Evolutionary conservation across 2,888 invertebrate species (phyloP), one percentile per base, ranked within the genome.

Genomic region (Helleia helle): DNA sequence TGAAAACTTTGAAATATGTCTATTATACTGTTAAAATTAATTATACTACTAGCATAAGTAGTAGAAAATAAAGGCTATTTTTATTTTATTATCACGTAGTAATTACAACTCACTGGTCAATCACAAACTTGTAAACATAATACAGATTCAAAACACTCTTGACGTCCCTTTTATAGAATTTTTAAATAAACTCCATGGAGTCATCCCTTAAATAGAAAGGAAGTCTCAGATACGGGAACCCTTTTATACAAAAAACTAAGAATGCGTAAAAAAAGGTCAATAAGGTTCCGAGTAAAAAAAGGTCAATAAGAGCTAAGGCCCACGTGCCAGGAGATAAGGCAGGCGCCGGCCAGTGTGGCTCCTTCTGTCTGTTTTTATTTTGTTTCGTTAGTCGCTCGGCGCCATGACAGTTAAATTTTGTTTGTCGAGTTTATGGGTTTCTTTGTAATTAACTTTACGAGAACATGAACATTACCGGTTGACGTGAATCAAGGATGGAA

Each of bases 261-360:
- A 73, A 69, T 68, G 70, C 58, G 49, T n/a, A 71, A 55, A 43
- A 70, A 59, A 62, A 62, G 62, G 63, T 57, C 48, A 54, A 46
- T 54, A 57, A 64, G 59, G 62, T 69, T 73, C 71, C 68, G 62
- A 61, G 72, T n/a, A 71, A 55, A 43, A 70, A 59, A 62, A 62
- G 62, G 63, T 57, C 48, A 54, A 46, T 54, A 57, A 64, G 59
- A 62, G 63, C 13, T 15, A 25, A 31, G 17, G 40, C 26, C 66
- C 75, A 76, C 71, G 74, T 73, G 74, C 62, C 60, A 40, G 36
- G 38, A 54, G 77, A 79, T 77, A 79, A 75, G 59, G 47, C 55
- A 58, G 79, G 77, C 80, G 81, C 80, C 79, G 64, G 62, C 48
- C 59, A 50, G 51, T 56, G 52, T 48, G 57, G 54, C 59, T 56